Evolutionary conservation across 2,888 invertebrate genomes (phyloP).

Genomic region (Pheosia tremula): DNA sequence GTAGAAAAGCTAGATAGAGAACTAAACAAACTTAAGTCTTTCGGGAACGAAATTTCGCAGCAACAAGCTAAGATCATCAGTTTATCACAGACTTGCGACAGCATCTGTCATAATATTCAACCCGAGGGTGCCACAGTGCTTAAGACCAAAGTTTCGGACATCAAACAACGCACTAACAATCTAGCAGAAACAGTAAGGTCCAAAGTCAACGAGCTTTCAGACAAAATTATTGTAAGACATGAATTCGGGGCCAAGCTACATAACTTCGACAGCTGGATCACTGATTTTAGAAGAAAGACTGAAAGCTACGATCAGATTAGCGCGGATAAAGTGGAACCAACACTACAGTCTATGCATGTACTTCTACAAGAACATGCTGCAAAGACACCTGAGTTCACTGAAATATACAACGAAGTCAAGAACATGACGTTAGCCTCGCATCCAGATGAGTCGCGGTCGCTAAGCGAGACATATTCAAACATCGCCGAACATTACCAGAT

Average conservation of each 20-base stretch:
- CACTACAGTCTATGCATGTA: constrained; percentile 91
- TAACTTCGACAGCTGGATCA: constrained; percentile 92
- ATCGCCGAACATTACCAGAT: constrained; percentile 91
- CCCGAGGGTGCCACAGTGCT: constrained; percentile 90
- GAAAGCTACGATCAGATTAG: constrained; percentile 92
- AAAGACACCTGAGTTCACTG: constrained; percentile 90
- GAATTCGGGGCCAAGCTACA: constrained; percentile 92
- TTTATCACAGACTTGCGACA: constrained; percentile 91
- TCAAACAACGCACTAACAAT: constrained; percentile 89
- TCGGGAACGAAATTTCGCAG: constrained; percentile 93
- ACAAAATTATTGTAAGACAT: constrained; percentile 91
- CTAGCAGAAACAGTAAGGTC: constrained; percentile 90
- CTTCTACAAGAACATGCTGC: constrained; percentile 94
- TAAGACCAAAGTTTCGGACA: constrained; percentile 89
- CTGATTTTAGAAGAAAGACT: constrained; percentile 88
- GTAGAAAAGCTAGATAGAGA: constrained; percentile 91
- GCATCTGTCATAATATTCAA: constrained; percentile 90
- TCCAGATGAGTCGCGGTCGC: constrained; percentile 89
- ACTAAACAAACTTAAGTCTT: constrained; percentile 90
- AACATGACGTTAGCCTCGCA: constrained; percentile 88
- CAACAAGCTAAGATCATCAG: constrained; percentile 93
- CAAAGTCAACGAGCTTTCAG: constrained; percentile 92
- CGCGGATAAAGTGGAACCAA: constrained; percentile 91
- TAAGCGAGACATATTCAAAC: constrained; percentile 90
- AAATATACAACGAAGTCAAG: constrained; percentile 93